phyloP scores from a whole-genome alignment of 2,888 invertebrate genomes.

The Patella depressa region DNA sequence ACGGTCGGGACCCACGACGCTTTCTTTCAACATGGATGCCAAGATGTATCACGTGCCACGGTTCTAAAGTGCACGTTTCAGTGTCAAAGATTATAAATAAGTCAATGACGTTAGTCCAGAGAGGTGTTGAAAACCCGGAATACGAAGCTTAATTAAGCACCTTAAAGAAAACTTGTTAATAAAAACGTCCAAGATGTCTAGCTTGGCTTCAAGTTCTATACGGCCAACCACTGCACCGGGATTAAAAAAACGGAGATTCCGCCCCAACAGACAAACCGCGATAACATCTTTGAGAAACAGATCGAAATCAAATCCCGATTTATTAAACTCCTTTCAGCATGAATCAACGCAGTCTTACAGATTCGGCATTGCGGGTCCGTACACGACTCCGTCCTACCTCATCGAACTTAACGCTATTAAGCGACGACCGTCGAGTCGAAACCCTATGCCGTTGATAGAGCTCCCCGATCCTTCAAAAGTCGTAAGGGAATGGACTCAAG shows the following conservation, averaged over 20 bases:
- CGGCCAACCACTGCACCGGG: constrained; percentile 2
- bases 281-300: background rate
- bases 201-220: background rate
- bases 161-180: no score
- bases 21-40: no score
- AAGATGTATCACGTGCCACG: no score
- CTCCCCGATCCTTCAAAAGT: background rate
- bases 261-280: background rate
- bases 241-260: background rate
- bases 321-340: background rate
- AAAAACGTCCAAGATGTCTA: background rate
- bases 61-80: no score
- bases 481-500: background rate
- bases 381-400: background rate
- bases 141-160: no score
- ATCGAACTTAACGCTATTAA: constrained; percentile 1
- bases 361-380: background rate
- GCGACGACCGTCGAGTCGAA: background rate
- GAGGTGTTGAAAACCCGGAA: no score
- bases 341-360: background rate
- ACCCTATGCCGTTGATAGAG: background rate
- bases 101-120: no score
- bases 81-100: no score
- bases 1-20: no score
- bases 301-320: background rate